Conservation (phyloP, 2,113 vertebrate species). For the Amblyopsis rosae region DNA sequence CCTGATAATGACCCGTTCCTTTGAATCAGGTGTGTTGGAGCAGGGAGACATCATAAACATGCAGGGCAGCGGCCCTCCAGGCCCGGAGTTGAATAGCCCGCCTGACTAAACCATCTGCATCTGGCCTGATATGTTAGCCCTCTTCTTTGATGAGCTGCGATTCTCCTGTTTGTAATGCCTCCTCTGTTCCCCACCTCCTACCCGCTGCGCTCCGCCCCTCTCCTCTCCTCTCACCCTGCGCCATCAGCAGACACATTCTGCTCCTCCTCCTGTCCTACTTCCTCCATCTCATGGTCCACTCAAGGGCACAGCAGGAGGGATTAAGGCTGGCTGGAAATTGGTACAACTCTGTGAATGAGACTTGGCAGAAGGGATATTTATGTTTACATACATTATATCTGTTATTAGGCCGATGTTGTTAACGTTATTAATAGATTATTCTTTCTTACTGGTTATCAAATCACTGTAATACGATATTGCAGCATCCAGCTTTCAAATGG, state of each 20-base stretch:
- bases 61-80: too few relatives aligned
- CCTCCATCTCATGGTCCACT: conserved; percentile 47
- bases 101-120: conserved; percentile 29
- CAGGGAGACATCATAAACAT: too few relatives aligned
- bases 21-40: too few relatives aligned
- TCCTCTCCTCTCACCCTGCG: neutral
- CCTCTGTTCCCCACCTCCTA: conserved; percentile 17
- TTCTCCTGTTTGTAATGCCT: conserved; percentile 3
- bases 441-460: too few relatives aligned
- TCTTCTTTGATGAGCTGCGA: conserved; percentile 13
- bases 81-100: too few relatives aligned
- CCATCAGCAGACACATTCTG: conserved; percentile 10
- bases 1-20: too few relatives aligned
- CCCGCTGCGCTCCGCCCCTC: conserved; percentile 21
- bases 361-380: neutral
- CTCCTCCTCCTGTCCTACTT: conserved; percentile 69
- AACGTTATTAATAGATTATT: too few relatives aligned
- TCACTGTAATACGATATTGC: too few relatives aligned
- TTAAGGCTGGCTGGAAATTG: neutral
- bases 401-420: too few relatives aligned
- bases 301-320: conserved; percentile 51
- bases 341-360: neutral
- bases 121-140: conserved; percentile 28
- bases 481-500: too few relatives aligned
- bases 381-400: neutral